Conservation (phyloP, 2,113 vertebrate genomes). For the Saccopteryx leptura region DNA sequence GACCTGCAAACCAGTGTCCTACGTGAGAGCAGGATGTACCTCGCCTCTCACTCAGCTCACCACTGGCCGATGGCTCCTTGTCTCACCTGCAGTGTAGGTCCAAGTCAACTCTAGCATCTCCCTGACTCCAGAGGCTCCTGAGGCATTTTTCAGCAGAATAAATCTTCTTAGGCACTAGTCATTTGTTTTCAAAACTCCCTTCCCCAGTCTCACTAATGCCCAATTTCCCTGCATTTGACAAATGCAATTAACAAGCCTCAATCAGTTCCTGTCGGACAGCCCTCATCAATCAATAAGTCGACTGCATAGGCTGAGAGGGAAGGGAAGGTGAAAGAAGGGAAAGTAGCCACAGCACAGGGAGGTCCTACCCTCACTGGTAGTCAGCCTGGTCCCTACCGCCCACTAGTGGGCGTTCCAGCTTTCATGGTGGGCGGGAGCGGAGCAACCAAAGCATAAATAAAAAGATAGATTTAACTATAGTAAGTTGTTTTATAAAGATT, state of each 20-base stretch:
- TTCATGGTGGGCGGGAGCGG: too few species aligned
- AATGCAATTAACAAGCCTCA: slow-evolving; percentile 82
- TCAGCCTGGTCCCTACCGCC: too few species aligned
- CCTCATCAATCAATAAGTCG: slow-evolving; percentile 76
- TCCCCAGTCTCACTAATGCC: slow-evolving; percentile 78
- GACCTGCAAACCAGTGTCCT: background rate
- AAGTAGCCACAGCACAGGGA: background rate
- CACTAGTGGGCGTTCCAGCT: too few species aligned
- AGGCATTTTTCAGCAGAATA: slow-evolving; percentile 68
- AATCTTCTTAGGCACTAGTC: slow-evolving; percentile 66
- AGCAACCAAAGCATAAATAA: too few species aligned
- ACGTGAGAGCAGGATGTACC: background rate
- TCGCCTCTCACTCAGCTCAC: background rate
- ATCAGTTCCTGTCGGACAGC: slow-evolving; percentile 72
- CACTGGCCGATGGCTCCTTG: background rate
- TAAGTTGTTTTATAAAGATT: too few species aligned
- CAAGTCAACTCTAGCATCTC: background rate
- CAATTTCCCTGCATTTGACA: slow-evolving; percentile 82
- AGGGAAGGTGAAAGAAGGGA: background rate
- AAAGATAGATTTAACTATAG: too few species aligned
- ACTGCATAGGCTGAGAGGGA: background rate
- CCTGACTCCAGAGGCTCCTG: background rate
- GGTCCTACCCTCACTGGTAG: background rate
- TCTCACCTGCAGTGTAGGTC: background rate
- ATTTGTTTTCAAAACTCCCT: slow-evolving; percentile 80